A percentile compares a stretch with the other conserved stretches of the same genome.
Evolutionary conservation across 2,113 vertebrate species (phyloP).

Genomic region (Leucopternis melanops): DNA sequence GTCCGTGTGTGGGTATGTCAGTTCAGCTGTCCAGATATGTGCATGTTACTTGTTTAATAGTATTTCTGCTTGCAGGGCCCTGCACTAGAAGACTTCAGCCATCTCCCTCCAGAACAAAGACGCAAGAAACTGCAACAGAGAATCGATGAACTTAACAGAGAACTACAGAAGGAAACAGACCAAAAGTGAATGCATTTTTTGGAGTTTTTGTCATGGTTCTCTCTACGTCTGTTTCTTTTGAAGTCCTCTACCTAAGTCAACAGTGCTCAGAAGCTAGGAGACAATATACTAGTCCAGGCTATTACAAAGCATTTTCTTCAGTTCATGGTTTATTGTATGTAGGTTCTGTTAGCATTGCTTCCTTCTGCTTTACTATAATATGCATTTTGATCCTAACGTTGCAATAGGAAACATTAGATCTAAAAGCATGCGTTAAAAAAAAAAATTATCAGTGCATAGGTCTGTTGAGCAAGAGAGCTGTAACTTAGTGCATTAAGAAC

Average conservation of each 20-base stretch:
- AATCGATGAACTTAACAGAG: slow-evolving; percentile 92
- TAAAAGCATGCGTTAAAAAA: not conserved
- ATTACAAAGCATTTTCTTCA: not conserved
- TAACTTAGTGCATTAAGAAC: not conserved
- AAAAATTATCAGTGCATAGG: fast-evolving
- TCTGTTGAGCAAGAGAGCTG: not conserved
- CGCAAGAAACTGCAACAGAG: slow-evolving; percentile 93
- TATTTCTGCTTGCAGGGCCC: slow-evolving; percentile 80
- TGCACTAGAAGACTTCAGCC: slow-evolving; percentile 93
- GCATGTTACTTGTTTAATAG: not conserved
- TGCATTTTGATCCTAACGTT: not conserved
- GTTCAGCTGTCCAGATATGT: not conserved
- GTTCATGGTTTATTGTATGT: not conserved
- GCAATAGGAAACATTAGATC: not conserved
- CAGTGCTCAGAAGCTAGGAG: not conserved
- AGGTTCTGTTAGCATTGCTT: not conserved
- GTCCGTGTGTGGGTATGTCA: slow-evolving; percentile 44
- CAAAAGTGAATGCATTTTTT: slow-evolving; percentile 79
- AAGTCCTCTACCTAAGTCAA: not conserved
- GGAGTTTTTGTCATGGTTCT: not conserved
- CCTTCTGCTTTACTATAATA: not conserved
- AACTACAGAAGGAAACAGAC: slow-evolving; percentile 95
- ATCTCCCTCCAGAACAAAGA: slow-evolving; percentile 95
- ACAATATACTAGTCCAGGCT: not conserved
- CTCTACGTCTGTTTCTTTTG: not conserved